These are phyloP conservation scores for Megalopta genalis DNA, from an alignment of 1,140 invertebrate species.

Conservation along the genomic window DNA sequence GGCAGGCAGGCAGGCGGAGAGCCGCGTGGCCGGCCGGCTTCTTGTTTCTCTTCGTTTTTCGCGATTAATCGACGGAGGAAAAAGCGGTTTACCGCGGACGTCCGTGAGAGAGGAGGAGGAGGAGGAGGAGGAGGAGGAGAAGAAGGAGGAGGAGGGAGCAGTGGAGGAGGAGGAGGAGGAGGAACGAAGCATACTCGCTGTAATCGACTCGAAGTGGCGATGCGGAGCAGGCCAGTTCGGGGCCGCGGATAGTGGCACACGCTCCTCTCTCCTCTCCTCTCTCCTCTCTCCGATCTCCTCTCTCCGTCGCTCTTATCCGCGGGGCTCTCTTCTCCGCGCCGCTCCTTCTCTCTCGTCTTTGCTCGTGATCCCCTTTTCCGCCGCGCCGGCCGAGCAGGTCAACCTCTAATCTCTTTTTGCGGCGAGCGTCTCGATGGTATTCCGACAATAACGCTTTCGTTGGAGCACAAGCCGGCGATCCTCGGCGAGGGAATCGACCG, in stretches of 20 bases:
- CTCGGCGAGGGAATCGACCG: not conserved
- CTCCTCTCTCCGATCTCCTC: not conserved
- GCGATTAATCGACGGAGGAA: constrained; percentile 63
- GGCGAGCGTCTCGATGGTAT: not conserved
- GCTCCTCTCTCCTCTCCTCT: constrained; percentile 25
- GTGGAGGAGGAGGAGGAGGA: constrained; percentile 13
- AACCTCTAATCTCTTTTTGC: constrained; percentile 34
- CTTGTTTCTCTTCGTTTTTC: constrained; percentile 67
- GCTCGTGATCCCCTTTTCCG: constrained; percentile 23
- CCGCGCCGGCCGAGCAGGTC: not conserved
- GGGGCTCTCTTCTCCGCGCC: too few relatives aligned
- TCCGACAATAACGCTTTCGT: constrained; percentile 35
- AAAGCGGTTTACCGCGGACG: constrained; percentile 64
- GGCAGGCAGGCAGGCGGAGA: too few relatives aligned
- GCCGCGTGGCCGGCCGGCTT: constrained; percentile 17
- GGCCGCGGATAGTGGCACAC: constrained; percentile 71
- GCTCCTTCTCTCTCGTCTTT: not conserved
- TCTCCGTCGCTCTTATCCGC: not conserved
- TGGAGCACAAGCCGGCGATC: not conserved
- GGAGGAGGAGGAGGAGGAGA: constrained; percentile 8
- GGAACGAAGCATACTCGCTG: constrained; percentile 57
- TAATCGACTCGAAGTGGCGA: constrained; percentile 68
- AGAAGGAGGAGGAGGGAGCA: constrained; percentile 18
- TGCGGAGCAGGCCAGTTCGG: constrained; percentile 70
- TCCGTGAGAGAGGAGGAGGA: constrained; percentile 33